phyloP scores from a whole-genome alignment of 2,888 invertebrate genomes.

The Cephus rjabovi region DNA sequence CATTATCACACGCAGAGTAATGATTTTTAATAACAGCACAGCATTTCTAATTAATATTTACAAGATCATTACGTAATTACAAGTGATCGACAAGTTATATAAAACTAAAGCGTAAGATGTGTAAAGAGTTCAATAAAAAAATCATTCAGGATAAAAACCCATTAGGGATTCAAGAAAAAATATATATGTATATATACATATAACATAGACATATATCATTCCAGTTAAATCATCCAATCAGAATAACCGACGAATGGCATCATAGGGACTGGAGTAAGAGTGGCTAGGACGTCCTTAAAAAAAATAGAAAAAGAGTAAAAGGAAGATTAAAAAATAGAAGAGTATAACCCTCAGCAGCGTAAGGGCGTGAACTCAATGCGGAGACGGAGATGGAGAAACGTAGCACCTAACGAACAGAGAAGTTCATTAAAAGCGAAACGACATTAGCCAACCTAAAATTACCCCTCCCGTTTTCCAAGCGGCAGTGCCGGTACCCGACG shows the following conservation, averaged over 20 bases:
- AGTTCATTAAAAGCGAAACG: constrained; percentile 66
- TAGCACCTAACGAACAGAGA: constrained; percentile 63
- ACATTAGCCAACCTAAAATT: constrained; percentile 66
- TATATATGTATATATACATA: not conserved
- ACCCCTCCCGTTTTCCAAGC: constrained; percentile 49
- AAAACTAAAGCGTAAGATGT: not conserved
- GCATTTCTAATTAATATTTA: not conserved
- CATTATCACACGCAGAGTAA: not conserved
- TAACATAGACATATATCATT: not conserved
- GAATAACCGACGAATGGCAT: not conserved
- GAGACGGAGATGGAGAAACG: constrained; percentile 61
- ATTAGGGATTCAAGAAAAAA: not conserved
- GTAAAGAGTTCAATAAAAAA: not conserved
- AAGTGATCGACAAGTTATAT: not conserved
- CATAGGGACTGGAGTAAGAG: not conserved
- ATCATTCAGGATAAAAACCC: not conserved
- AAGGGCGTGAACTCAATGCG: not conserved
- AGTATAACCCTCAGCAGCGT: not conserved
- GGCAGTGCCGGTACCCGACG: constrained; percentile 30
- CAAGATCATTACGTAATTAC: not conserved
- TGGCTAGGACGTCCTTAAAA: not conserved
- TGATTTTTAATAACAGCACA: not conserved
- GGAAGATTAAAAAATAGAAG: not conserved
- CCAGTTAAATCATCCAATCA: not conserved
- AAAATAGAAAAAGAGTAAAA: not conserved